Evolutionary conservation across 2,888 invertebrate species (phyloP), one percentile per base, ranked within the genome.

Genomic region (Noctua janthina): DNA sequence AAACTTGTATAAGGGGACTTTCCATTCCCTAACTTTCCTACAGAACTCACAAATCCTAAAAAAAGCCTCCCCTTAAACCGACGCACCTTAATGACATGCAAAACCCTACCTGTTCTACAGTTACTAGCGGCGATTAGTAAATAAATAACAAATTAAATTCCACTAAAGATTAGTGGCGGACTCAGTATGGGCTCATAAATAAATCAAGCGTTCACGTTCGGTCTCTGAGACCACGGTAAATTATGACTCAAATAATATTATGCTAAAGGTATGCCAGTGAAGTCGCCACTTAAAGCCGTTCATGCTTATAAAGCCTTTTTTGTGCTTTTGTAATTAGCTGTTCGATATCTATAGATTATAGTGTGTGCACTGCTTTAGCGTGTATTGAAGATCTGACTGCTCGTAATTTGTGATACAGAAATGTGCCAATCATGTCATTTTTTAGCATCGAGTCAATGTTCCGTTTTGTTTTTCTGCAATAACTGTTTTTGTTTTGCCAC

Each of bases 111-210:
- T 91, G 92, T 90, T 90, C 87, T 82, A 86, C 81, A 90, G 91
- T 89, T 90, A 91, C 92, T 89, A 91, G 89, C 91, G 91, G 91
- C 94, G 94, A 95, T 95, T 94, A 95, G 94, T 95, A 95, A 96
- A 95, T 95, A 96, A 96, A 95, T 95, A 95, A 94, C 95, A 94
- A 96, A 96, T 96, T 96, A 96, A 96, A 96, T 95, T 95, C 95
- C 95, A 94, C 91, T 95, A 94, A 95, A 96, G 96, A 96, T 96
- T 96, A 96, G 95, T 94, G 94, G 94, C 89, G 91, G 90, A 94
- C 93, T 94, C 94, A 94, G 94, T 92, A 94, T 92, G 93, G 91
- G 93, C 91, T 94, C 95, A 93, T 95, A 96, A 95, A 97, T 96
- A 96, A 96, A 96, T 97, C 97, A 97, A 94, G 93, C 86, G 90